phyloP scores from a whole-genome alignment of 2,113 vertebrate genomes.

The Salvelinus fontinalis region DNA sequence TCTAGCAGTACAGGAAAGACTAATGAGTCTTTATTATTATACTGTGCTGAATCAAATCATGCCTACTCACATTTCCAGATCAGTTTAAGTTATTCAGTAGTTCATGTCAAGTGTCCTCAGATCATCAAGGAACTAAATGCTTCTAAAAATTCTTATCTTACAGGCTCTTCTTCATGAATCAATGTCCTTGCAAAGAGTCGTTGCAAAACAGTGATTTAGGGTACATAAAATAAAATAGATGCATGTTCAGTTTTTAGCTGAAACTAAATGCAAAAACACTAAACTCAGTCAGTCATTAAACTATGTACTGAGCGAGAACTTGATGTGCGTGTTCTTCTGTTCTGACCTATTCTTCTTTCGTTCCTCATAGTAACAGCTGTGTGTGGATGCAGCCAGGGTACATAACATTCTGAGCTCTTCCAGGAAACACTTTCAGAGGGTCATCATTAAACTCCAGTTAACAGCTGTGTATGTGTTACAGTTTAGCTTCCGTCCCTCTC shows the following conservation, averaged over 20 bases:
- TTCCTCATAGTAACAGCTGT: conserved; percentile 50
- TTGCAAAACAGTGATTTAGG: conserved; percentile 34
- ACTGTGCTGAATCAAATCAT: conserved; percentile 23
- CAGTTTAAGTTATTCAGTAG: conserved; percentile 27
- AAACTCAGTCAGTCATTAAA: neutral
- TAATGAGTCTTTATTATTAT: conserved; percentile 37
- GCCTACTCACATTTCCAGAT: conserved; percentile 23
- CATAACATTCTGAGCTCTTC: conserved; percentile 57
- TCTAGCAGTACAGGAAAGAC: conserved; percentile 28
- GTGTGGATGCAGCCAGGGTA: conserved; percentile 48
- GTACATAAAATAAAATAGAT: conserved; percentile 33
- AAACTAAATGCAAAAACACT: neutral
- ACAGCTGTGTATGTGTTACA: conserved; percentile 49
- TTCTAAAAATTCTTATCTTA: conserved; percentile 26
- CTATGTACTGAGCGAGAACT: conserved; percentile 7
- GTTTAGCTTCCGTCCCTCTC: no score
- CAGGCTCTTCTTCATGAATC: conserved; percentile 7
- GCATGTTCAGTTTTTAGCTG: neutral
- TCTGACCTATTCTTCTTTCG: conserved; percentile 42
- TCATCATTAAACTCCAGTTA: conserved; percentile 65
- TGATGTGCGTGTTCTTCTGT: conserved; percentile 31
- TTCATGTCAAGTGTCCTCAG: conserved; percentile 21
- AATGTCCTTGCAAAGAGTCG: conserved; percentile 17
- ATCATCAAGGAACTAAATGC: conserved; percentile 32
- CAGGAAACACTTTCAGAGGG: conserved; percentile 55